Evolutionary conservation across 2,888 invertebrate genomes (phyloP).

Genomic region (Temnothorax ravouxi): DNA sequence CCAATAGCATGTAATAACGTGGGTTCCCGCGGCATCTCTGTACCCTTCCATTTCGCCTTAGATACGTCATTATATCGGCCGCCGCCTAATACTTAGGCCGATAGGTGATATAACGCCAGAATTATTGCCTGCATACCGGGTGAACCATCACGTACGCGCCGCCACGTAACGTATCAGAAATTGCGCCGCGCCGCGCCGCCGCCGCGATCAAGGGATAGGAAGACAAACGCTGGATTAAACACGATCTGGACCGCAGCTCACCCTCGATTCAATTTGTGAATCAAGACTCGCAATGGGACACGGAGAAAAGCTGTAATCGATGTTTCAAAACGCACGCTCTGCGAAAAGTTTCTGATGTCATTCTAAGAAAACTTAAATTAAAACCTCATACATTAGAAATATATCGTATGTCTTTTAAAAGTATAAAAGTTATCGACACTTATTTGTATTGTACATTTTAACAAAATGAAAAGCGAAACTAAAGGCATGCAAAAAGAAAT

Average conservation of each 20-base stretch:
- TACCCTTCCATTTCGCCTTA: constrained; percentile 78
- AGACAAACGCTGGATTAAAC: constrained; percentile 69
- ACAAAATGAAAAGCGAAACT: neutral
- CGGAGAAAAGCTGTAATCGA: neutral
- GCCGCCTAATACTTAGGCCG: constrained; percentile 86
- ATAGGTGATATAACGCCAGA: constrained; percentile 84
- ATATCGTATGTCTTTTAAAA: neutral
- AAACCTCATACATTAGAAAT: neutral
- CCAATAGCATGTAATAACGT: constrained; percentile 85
- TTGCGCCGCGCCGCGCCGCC: constrained; percentile 57
- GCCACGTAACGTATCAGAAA: constrained; percentile 73
- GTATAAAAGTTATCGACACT: neutral
- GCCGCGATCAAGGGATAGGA: constrained; percentile 35
- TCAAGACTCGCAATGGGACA: neutral
- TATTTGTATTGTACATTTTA: neutral
- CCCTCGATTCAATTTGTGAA: constrained; percentile 47
- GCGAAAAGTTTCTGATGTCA: neutral
- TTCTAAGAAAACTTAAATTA: neutral
- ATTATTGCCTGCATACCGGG: constrained; percentile 80
- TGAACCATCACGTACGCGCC: constrained; percentile 79
- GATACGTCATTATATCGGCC: constrained; percentile 83
- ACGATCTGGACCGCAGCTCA: constrained; percentile 29
- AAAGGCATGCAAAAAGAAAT: neutral
- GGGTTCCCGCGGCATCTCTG: constrained; percentile 75
- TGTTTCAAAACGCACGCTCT: neutral